Evolutionary conservation across 2,888 invertebrate genomes (phyloP), one percentile per base, ranked within the genome.

Genomic region (Dryobota labecula): DNA sequence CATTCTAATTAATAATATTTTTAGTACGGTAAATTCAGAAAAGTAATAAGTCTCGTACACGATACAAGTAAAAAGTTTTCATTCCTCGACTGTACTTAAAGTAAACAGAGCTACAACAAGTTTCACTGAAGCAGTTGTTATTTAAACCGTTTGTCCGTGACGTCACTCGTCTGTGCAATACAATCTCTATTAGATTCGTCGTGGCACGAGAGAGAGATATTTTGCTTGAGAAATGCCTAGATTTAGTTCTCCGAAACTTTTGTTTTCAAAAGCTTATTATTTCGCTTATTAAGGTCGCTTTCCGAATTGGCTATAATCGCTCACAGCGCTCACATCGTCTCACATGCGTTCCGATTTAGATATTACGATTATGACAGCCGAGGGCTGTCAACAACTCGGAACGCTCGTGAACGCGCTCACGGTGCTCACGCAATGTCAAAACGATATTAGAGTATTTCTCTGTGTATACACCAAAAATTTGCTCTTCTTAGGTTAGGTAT

Each of bases 91-190:
- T 56, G 41, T 15, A 62, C 36, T 30, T 63, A 71, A 57, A 57
- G 41, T 49, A 33, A 76, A 49, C 54, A 45, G 30, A n/a, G n/a
- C 51, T 66, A 53, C 57, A 33, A 45, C 51, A 67, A 78, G 51
- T 70, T 78, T 53, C 38, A 15, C 30, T 69, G 57, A 56, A 67
- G 43, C 66, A 60, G 79, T 79, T 60, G 79, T 79, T 60, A 76
- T 51, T 60, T 61, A 51, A 65, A 70, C 58, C 66, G 64, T 51
- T 78, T 65, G 43, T 53, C 62, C 27, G 30, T 70, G 75, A 75
- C 64, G 70, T 70, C 64, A 66, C 64, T 64, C 41, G 51, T 15
- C 63, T 15, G 7, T 27, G 56, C 70, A 79, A 70, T 79, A 75
- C 56, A 79, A 61, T 61, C 53, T 70, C 64, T 70, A 70, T 75